phyloP scores from a whole-genome alignment of 2,797 vertebrate species.

The Gastrophryne carolinensis region DNA sequence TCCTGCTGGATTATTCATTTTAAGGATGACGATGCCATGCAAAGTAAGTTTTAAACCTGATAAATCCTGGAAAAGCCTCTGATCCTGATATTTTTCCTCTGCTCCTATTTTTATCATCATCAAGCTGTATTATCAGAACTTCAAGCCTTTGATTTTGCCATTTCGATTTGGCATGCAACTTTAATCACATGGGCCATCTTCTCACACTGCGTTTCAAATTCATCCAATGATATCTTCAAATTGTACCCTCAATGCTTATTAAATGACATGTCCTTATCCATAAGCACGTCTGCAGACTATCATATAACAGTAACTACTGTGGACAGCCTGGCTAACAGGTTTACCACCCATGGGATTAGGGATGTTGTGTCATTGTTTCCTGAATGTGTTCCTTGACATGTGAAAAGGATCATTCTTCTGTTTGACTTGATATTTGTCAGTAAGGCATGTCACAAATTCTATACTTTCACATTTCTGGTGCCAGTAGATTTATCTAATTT shows the following conservation, averaged over 20 bases:
- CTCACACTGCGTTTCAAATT: no score
- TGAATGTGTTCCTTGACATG: constrained; percentile 1
- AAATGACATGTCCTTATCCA: neutral
- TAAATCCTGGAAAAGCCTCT: no score
- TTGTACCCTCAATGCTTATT: neutral
- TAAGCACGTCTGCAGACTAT: neutral
- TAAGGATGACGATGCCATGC: no score
- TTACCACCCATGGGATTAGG: neutral
- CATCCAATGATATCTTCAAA: neutral
- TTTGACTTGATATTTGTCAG: neutral
- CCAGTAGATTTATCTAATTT: neutral
- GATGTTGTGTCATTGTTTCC: neutral
- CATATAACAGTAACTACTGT: neutral
- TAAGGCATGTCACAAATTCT: neutral
- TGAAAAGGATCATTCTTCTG: neutral
- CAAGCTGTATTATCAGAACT: no score
- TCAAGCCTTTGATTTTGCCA: no score
- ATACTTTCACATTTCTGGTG: neutral
- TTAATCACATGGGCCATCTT: no score
- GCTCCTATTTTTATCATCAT: no score
- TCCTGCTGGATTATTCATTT: no score
- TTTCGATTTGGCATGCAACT: no score
- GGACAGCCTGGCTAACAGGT: neutral
- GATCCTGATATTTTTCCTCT: no score
- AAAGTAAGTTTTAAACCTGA: no score